Evolutionary conservation across 2,888 invertebrate genomes (phyloP).

Genomic region (Cordilura impudica): DNA sequence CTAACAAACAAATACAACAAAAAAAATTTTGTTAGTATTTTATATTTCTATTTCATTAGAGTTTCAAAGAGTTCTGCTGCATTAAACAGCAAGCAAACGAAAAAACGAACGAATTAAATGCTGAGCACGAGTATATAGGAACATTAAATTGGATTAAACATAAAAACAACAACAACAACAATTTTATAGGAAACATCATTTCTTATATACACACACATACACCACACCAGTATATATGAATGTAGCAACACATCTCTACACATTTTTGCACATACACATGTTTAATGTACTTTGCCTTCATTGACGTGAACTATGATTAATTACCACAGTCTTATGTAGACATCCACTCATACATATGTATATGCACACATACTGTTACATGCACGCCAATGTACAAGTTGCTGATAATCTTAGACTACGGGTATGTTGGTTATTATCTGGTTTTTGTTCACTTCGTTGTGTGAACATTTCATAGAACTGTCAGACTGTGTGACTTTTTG

Average conservation of each 20-base stretch:
- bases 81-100: not conserved
- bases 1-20: conserved; percentile 14
- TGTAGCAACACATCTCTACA: not conserved
- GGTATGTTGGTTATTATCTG: conserved; percentile 39
- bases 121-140: no score
- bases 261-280: not conserved
- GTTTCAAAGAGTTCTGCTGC: conserved; percentile 39
- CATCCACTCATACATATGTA: not conserved
- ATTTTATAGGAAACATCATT: not conserved
- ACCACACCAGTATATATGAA: not conserved
- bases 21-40: conserved; percentile 3
- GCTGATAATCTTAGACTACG: not conserved
- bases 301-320: conserved; percentile 49
- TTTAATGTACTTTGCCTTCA: not conserved
- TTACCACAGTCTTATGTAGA: conserved; percentile 33
- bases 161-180: not conserved
- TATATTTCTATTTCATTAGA: conserved; percentile 31
- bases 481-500: conserved; percentile 23
- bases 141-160: not conserved
- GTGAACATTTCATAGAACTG: not conserved
- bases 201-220: not conserved
- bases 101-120: not conserved
- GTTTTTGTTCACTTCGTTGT: not conserved
- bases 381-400: not conserved
- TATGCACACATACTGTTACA: not conserved